Base-by-base conservation (phyloP, 2,888 invertebrate genomes). In the Ectemnius continuus region DNA sequence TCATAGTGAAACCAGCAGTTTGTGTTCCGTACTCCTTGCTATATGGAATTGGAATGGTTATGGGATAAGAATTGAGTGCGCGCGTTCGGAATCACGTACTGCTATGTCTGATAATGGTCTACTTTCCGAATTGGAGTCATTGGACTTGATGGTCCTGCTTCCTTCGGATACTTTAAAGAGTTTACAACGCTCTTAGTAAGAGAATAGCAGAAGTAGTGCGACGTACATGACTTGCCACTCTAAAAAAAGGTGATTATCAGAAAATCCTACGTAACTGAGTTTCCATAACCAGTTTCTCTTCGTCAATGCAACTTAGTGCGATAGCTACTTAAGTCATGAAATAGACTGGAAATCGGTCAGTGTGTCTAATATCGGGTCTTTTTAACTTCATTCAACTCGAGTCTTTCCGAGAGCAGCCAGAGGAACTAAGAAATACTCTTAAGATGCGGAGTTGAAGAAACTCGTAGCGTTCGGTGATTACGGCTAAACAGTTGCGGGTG, bases 391-490 rank as follows among this genome's bases (percentile, higher is more conserved):
- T 36, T 8, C 8, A 36, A 8, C 36, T 36, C 1, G 36, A 36
- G 11, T 8, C 36, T 36, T 36, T 36, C 36, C 36, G 36, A 36
- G 8, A 1, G 11, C 11, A 36, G 36, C 36, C 8, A 11, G 36
- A 6, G 36, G 8, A 11, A 36, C 36, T 36, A 36, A 36, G 62
- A 58, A 62, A 74, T 72, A 67, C 76, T 78, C 78, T 78, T 80
- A 72, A 65, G 69, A 70, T 65, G 67, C 52, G 58, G 61, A 80
- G 74, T 70, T 65, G 57, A 47, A 70, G 78, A 70, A 80, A 82
- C 76, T 80, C 76, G 73, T 78, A 71, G 69, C 60, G 76, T 59
- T 66, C 76, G 65, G 72, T 79, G 81, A 83, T 82, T 82, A 83
- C 79, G 69, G 76, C 63, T 80, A 75, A 82, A 80, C 78, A 74